Percentiles rank a stretch among this genome's conserved stretches.
phyloP scores from a whole-genome alignment of 2,888 invertebrate genomes.

The Taenaris catops region DNA sequence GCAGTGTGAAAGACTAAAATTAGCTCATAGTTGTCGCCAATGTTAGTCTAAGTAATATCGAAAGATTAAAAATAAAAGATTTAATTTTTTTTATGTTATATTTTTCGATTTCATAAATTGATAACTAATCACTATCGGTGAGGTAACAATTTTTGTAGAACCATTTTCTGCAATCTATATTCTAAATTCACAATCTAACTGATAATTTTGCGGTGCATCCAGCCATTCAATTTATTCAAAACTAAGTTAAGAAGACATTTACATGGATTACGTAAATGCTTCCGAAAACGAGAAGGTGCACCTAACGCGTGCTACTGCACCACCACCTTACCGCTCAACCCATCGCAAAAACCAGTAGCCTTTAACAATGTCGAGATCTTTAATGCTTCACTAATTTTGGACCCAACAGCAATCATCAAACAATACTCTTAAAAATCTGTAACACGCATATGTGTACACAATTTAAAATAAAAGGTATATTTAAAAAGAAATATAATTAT shows the following conservation, averaged over 20 bases:
- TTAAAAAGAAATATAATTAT: neutral
- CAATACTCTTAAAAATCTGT: constrained; percentile 4
- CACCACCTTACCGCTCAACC: constrained; percentile 38
- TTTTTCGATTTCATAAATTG: constrained; percentile 70
- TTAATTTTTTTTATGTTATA: constrained; percentile 50
- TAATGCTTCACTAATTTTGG: constrained; percentile 12
- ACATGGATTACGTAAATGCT: neutral
- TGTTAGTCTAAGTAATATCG: too few relatives aligned
- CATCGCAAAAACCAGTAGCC: constrained; percentile 14
- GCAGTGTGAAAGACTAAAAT: too few relatives aligned
- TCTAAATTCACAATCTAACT: constrained; percentile 63
- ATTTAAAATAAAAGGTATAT: neutral
- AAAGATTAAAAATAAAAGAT: constrained; percentile 3
- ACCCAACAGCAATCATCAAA: constrained; percentile 18
- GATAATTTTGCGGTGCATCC: constrained; percentile 55
- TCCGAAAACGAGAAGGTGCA: too few relatives aligned
- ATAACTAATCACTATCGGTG: constrained; percentile 76
- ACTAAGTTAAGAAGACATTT: constrained; percentile 2
- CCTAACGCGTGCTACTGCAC: constrained; percentile 34
- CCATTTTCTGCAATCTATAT: constrained; percentile 55
- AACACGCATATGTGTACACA: neutral
- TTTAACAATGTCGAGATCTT: constrained; percentile 4
- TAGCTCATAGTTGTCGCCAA: too few relatives aligned
- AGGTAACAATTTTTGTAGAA: constrained; percentile 73
- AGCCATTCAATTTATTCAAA: constrained; percentile 18